Conservation (phyloP, 2,113 vertebrate genomes). For the Dicrurus megarhynchus region DNA sequence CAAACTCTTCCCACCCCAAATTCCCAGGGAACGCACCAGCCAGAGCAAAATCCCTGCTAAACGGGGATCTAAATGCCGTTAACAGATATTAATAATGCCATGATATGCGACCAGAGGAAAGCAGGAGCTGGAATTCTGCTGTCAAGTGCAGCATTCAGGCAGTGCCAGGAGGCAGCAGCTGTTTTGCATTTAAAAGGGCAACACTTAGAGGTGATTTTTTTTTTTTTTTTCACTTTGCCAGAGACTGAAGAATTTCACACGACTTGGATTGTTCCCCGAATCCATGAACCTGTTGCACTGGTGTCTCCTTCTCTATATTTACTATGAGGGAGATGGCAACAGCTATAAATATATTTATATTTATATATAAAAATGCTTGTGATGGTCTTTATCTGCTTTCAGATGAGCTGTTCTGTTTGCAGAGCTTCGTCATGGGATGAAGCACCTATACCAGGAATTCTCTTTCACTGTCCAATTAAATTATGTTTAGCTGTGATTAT, state of each 20-base stretch:
- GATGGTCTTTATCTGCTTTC: background rate
- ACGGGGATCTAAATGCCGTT: background rate
- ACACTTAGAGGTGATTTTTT: slow-evolving; percentile 9
- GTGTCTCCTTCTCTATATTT: slow-evolving; percentile 41
- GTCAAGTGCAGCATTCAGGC: background rate
- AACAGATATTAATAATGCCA: background rate
- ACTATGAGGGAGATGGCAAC: background rate
- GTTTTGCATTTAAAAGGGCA: slow-evolving; percentile 16
- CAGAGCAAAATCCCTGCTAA: background rate
- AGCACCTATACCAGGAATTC: background rate
- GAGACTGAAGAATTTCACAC: slow-evolving; percentile 13
- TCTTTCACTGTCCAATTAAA: background rate
- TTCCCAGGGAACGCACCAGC: background rate
- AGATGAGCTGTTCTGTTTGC: background rate
- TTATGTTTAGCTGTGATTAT: background rate
- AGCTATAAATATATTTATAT: background rate
- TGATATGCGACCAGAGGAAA: slow-evolving; percentile 6
- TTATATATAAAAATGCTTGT: background rate
- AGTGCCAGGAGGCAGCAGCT: slow-evolving; percentile 28
- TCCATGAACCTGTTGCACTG: slow-evolving; percentile 33
- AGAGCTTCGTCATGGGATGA: background rate
- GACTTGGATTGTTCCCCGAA: background rate
- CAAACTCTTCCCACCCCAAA: background rate
- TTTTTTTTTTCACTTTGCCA: slow-evolving; percentile 5
- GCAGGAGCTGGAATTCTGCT: slow-evolving; percentile 30